Evolutionary conservation across 92 coral and sea anemone species (phyloP).

Genomic region (Actinernus sp.): DNA sequence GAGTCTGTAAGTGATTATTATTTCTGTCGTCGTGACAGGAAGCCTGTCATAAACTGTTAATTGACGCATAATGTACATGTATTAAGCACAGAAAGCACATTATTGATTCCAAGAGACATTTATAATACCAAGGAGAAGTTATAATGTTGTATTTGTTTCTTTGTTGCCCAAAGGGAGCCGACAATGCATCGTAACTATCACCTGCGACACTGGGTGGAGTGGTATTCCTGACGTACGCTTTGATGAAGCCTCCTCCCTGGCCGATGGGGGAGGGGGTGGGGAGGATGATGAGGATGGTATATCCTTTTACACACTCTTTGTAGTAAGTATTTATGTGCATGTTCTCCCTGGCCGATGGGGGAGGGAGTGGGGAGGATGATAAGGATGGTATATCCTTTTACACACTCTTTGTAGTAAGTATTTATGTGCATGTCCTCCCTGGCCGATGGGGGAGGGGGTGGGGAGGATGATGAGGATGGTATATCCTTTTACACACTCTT

Average conservation of each 20-base stretch:
- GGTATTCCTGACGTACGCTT: conserved; percentile 97
- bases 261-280: conserved; percentile 79
- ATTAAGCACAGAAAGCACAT: no score
- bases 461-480: conserved; percentile 85
- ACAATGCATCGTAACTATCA: conserved; percentile 84
- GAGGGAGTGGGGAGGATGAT: conserved; percentile 85
- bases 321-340: conserved; percentile 72
- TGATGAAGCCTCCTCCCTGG: conserved; percentile 73
- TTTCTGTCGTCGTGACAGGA: no score
- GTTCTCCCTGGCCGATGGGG: conserved; percentile 63
- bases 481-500: conserved; percentile 86
- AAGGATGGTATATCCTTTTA: conserved; percentile 90
- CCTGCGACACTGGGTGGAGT: conserved; percentile 98
- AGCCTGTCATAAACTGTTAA: no score
- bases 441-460: conserved; percentile 78
- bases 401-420: conserved; percentile 76
- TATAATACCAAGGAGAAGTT: no score
- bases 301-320: conserved; percentile 82
- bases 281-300: conserved; percentile 88
- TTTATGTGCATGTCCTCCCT: conserved; percentile 15
- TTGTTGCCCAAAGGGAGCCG: no score
- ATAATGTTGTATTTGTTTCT: no score
- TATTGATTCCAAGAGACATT: no score
- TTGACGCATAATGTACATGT: no score
- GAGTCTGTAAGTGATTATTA: no score